Conservation (phyloP, 1,140 invertebrate species). For the Triops longicaudatus region DNA sequence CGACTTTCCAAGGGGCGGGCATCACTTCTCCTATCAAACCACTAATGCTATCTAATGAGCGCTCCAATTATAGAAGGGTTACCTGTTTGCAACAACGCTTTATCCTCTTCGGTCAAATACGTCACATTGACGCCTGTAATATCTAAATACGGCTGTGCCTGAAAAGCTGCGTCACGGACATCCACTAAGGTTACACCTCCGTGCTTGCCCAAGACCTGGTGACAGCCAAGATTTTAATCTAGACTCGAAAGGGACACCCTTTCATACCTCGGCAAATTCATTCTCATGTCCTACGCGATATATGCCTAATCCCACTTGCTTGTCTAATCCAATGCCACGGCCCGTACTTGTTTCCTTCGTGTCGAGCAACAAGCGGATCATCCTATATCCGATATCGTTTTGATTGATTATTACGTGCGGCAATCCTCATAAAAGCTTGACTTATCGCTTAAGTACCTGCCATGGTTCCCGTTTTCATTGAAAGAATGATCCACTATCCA, state of each 20-base stretch:
- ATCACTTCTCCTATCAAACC: conserved; percentile 24
- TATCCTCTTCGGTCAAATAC: conserved; percentile 29
- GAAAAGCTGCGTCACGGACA: conserved; percentile 18
- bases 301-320: conserved; percentile 26
- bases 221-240: background rate
- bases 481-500: conserved; percentile 23
- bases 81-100: conserved; percentile 22
- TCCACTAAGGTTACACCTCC: conserved; percentile 27
- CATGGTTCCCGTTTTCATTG: conserved; percentile 21
- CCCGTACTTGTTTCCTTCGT: conserved; percentile 11
- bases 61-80: background rate
- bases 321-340: conserved; percentile 27
- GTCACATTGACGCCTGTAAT: conserved; percentile 28
- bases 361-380: conserved; percentile 27
- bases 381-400: conserved; percentile 9
- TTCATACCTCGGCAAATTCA: conserved; percentile 28
- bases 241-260: background rate
- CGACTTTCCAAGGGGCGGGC: conserved; percentile 28
- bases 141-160: conserved; percentile 20
- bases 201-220: conserved; percentile 25
- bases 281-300: conserved; percentile 28
- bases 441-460: conserved; percentile 16
- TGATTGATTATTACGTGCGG: background rate
- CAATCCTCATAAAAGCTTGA: background rate
- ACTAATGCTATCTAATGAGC: background rate